A percentile compares a stretch with the other conserved stretches of the same genome.
These are phyloP conservation scores for Hybognathus amarus DNA, from an alignment of 2,797 vertebrate species.

Conservation along the genomic window DNA sequence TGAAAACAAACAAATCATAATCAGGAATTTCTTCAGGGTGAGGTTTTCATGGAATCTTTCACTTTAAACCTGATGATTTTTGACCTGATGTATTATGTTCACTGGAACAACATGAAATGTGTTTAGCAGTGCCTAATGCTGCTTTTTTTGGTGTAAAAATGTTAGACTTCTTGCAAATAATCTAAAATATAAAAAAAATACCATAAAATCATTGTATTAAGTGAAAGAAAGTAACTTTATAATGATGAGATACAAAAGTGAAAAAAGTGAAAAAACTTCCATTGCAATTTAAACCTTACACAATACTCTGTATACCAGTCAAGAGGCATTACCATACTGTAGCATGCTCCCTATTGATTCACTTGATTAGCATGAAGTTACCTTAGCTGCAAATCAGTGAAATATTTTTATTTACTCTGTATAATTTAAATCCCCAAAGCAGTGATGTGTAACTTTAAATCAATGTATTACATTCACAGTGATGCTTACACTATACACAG, in stretches of 20 bases:
- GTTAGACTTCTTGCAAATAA: not conserved
- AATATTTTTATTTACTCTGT: constrained; percentile 59
- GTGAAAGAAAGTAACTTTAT: not conserved
- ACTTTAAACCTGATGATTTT: constrained; percentile 32
- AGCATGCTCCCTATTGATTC: constrained; percentile 62
- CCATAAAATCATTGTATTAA: not conserved
- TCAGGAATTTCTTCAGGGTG: constrained; percentile 7
- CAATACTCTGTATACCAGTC: constrained; percentile 49
- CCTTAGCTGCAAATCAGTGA: constrained; percentile 63
- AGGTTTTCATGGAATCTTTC: not conserved
- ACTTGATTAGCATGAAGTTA: constrained; percentile 61
- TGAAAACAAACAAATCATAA: constrained; percentile 56
- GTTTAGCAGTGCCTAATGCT: not conserved
- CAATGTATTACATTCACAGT: constrained; percentile 51
- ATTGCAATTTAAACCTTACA: constrained; percentile 57
- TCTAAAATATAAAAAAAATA: not conserved
- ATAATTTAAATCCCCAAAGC: constrained; percentile 33
- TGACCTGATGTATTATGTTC: not conserved
- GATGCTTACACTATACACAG: constrained; percentile 31
- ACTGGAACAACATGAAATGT: constrained; percentile 3
- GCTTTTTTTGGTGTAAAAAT: not conserved
- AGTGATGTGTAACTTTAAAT: constrained; percentile 52
- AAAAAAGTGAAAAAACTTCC: constrained; percentile 60
- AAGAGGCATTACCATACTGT: constrained; percentile 54
- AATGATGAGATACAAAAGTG: not conserved